A percentile compares a stretch with the other conserved stretches of the same genome.
These are phyloP conservation scores for Pagetopsis macropterus DNA, from an alignment of 2,797 vertebrate genomes.

Conservation along the genomic window DNA sequence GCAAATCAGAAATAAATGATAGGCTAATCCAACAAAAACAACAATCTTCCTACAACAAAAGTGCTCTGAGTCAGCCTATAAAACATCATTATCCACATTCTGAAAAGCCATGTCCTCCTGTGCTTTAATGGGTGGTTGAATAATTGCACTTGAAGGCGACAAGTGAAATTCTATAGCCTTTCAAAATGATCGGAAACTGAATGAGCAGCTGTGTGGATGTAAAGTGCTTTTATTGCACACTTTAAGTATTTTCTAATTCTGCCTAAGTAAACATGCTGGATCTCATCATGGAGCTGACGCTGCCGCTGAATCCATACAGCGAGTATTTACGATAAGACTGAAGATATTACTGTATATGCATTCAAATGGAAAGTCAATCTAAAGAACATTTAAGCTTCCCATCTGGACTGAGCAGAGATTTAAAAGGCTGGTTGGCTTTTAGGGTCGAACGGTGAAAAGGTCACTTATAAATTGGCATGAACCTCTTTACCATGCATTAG, in stretches of 20 bases:
- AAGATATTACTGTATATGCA: conserved; percentile 12
- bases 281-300: neutral
- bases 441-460: conserved; percentile 44
- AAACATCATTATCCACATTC: conserved; percentile 2
- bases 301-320: conserved; percentile 23
- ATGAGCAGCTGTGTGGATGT: neutral
- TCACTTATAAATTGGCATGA: conserved; percentile 54
- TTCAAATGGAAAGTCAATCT: conserved; percentile 25
- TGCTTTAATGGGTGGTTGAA: conserved; percentile 10
- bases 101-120: conserved; percentile 5
- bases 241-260: conserved; percentile 9
- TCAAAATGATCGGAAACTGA: neutral
- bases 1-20: conserved; percentile 42
- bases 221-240: neutral
- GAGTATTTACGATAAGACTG: neutral
- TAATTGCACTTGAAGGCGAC: neutral
- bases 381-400: conserved; percentile 28
- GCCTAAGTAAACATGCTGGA: conserved; percentile 11
- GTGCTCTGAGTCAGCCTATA: conserved; percentile 8
- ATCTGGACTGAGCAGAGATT: conserved; percentile 42
- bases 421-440: conserved; percentile 42
- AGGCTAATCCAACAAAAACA: conserved; percentile 34
- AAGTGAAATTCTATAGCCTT: neutral
- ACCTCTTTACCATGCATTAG: conserved; percentile 68
- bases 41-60: conserved; percentile 30